Conservation (phyloP, 2,888 invertebrate species). For the Idaea dimidiata region DNA sequence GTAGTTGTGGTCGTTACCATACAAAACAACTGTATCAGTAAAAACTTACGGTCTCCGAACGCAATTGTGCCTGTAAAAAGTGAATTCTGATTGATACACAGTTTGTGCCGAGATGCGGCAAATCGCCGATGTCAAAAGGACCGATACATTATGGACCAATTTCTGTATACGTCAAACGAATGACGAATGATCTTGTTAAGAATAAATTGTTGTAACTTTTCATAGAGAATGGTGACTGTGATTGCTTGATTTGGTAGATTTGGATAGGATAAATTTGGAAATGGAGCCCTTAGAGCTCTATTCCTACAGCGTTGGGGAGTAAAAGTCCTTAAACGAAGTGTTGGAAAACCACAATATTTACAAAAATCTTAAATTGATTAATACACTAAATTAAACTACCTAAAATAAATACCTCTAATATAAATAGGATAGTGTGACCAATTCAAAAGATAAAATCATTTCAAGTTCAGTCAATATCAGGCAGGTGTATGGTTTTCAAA, state of each 20-base stretch:
- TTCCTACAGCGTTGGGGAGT: too few relatives aligned
- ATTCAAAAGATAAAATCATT: background rate
- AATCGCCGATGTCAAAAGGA: constrained; percentile 28
- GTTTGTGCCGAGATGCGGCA: background rate
- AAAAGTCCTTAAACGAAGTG: too few relatives aligned
- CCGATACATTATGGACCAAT: constrained; percentile 41
- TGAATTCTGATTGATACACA: background rate
- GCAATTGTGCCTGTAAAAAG: background rate
- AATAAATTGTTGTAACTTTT: background rate
- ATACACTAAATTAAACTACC: too few relatives aligned
- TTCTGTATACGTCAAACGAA: constrained; percentile 41
- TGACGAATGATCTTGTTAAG: constrained; percentile 27
- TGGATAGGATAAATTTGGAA: too few relatives aligned
- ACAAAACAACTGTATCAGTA: constrained; percentile 45
- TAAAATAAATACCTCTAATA: background rate
- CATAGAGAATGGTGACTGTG: background rate
- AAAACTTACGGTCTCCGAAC: constrained; percentile 28
- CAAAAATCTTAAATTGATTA: too few relatives aligned
- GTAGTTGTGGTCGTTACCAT: constrained; percentile 33
- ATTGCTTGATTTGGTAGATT: background rate
- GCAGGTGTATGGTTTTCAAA: background rate
- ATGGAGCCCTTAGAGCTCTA: too few relatives aligned
- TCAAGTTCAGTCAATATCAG: background rate
- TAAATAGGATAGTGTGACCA: background rate
- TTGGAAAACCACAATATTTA: too few relatives aligned